These are phyloP conservation scores for Meteorus cinctellus DNA, from an alignment of 2,888 invertebrate species.

Conservation along the genomic window DNA sequence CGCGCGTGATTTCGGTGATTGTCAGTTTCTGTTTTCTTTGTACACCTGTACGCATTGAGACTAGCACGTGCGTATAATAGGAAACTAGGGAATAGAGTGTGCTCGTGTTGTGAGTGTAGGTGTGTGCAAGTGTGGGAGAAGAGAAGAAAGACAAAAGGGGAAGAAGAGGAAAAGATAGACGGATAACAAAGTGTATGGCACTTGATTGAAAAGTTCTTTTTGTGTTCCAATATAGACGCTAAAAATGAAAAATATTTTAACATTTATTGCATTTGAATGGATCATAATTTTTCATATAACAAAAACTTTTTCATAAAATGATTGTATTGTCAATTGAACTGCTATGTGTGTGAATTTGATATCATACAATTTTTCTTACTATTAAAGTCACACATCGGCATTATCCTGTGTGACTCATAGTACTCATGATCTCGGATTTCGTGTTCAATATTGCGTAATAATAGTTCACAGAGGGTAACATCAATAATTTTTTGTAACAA, in stretches of 20 bases:
- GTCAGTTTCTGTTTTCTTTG: not conserved
- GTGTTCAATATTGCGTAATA: too few relatives aligned
- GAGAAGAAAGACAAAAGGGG: not conserved
- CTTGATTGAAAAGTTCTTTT: not conserved
- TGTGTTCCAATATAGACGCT: constrained; percentile 47
- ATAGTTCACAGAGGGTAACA: too few relatives aligned
- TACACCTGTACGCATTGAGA: constrained; percentile 15
- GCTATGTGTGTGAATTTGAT: not conserved
- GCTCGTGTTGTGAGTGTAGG: not conserved
- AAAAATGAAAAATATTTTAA: constrained; percentile 42
- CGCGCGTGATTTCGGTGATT: constrained; percentile 4
- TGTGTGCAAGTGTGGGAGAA: not conserved
- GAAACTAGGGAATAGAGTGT: not conserved
- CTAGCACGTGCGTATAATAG: not conserved
- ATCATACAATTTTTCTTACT: not conserved
- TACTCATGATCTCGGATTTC: too few relatives aligned
- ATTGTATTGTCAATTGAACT: constrained; percentile 21
- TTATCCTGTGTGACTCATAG: too few relatives aligned
- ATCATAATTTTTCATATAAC: not conserved
- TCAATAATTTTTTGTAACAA: too few relatives aligned
- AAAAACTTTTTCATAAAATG: too few relatives aligned
- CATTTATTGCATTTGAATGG: constrained; percentile 26
- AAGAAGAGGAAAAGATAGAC: constrained; percentile 16
- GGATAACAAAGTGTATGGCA: constrained; percentile 14
- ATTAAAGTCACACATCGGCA: too few relatives aligned